Percentiles rank a stretch among this genome's conserved stretches.
These are phyloP conservation scores for Eumacrocentrus americanus DNA, from an alignment of 2,888 invertebrate genomes.

Conservation along the genomic window DNA sequence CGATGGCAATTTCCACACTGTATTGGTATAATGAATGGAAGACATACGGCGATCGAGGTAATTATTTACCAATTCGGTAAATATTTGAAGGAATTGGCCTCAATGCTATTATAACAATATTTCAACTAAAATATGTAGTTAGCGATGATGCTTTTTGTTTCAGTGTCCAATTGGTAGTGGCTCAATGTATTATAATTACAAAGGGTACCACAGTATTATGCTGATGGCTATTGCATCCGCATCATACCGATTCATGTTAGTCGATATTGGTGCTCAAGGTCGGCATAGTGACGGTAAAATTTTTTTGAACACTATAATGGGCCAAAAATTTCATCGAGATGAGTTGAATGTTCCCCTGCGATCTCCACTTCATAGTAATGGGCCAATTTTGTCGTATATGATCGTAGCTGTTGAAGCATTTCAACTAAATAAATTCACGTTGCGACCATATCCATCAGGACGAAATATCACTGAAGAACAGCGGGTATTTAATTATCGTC, in stretches of 20 bases:
- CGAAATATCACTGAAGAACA: background rate
- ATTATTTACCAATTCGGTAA: too few species aligned
- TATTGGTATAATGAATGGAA: background rate
- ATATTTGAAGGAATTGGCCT: too few species aligned
- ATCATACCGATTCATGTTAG: background rate
- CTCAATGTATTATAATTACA: slow-evolving; percentile 1
- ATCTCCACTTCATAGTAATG: background rate
- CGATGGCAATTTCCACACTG: background rate
- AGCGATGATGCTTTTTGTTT: slow-evolving; percentile 2
- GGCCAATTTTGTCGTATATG: background rate
- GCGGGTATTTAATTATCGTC: slow-evolving; percentile 11
- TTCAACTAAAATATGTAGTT: too few species aligned
- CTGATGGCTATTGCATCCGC: background rate
- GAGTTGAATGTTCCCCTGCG: background rate
- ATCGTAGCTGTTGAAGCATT: slow-evolving; percentile 12
- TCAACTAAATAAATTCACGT: background rate
- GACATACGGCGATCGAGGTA: too few species aligned
- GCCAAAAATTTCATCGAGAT: background rate
- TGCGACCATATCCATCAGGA: slow-evolving; percentile 1
- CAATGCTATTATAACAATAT: too few species aligned
- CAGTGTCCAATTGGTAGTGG: background rate
- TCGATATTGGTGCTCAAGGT: background rate
- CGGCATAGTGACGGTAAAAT: background rate
- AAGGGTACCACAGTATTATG: background rate
- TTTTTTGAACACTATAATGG: background rate